Evolutionary conservation across 2,888 invertebrate genomes (phyloP), one percentile per base, ranked within the genome.

Genomic region (Encarsia formosa): DNA sequence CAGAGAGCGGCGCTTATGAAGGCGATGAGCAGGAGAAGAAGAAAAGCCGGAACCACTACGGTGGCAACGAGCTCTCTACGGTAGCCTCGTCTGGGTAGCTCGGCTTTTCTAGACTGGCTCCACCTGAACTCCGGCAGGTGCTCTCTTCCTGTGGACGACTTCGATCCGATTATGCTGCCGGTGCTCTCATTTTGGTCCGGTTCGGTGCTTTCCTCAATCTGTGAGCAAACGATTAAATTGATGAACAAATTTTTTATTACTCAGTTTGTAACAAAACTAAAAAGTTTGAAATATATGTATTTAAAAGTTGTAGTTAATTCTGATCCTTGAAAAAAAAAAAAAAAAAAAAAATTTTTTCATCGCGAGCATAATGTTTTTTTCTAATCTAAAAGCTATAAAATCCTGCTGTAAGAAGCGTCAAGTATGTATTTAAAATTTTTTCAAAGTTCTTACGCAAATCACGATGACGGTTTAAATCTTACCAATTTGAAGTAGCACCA

Each of bases 401-500:
- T n/a, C n/a, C n/a, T n/a, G n/a, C n/a, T n/a, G n/a, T n/a, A n/a
- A n/a, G n/a, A n/a, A n/a, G n/a, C n/a, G n/a, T n/a, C n/a, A n/a
- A n/a, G n/a, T n/a, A n/a, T n/a, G n/a, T n/a, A n/a, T n/a, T n/a
- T n/a, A n/a, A n/a, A n/a, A n/a, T n/a, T n/a, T n/a, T n/a, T n/a
- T n/a, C n/a, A n/a, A n/a, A n/a, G n/a, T n/a, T n/a, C n/a, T n/a
- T n/a, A n/a, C n/a, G n/a, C n/a, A n/a, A n/a, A n/a, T n/a, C n/a
- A n/a, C n/a, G n/a, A n/a, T n/a, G n/a, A n/a, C n/a, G n/a, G n/a
- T n/a, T n/a, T n/a, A n/a, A n/a, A n/a, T n/a, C 39, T 5, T 67
- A 91, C 88, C 79, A 93, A 77, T 73, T 85, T 82, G 70, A 93
- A 93, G 45, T 86, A 85, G 66, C 93, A 94, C 93, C 93, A 94